Evolutionary conservation across 1,140 invertebrate species (phyloP), one percentile per base, ranked within the genome.

Genomic region (Apolygus lucorum): DNA sequence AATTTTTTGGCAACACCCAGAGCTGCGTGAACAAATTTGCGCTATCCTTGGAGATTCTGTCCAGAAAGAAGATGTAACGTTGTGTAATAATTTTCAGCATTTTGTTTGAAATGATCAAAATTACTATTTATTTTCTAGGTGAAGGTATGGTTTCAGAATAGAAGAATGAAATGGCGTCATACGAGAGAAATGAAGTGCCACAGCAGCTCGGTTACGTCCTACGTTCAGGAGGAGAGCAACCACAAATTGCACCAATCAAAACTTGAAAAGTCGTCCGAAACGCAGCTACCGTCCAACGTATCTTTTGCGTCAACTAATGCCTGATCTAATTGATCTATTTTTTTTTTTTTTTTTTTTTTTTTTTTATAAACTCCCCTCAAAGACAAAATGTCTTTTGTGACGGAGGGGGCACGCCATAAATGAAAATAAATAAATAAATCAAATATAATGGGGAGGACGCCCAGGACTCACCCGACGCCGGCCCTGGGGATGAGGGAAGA

Each of bases 101-200:
- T 42, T 42, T 8, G 4, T 42, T 8, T 42, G 34, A 42, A 17
- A 42, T 17, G 17, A 42, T 42, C 34, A 8, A 42, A 8, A 42
- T 42, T 42, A 4, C 34, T 17, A 42, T 17, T 42, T 4, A 42
- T 42, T 42, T 42, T 42, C 62, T 26, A 92, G 90, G 91, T 95
- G 0, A 95, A 95, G 81, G 91, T 95, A 0, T 95, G 92, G 92
- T 95, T 94, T 78, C 92, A 95, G 82, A 96, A 96, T 78, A 83
- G 93, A 27, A 84, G 92, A 68, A 95, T 95, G 92, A 95, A 95
- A 78, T 95, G 92, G 92, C 84, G 91, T 0, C 91, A 93, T 73
- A 90, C 87, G 8, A 89, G 89, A 75, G 89, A 92, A 42, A 63
- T 71, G 63, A 70, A 71, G 52, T 28, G 68, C 42, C 34, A 66